Conservation (phyloP, 2,113 vertebrate genomes). For the Mustelus asterias region DNA sequence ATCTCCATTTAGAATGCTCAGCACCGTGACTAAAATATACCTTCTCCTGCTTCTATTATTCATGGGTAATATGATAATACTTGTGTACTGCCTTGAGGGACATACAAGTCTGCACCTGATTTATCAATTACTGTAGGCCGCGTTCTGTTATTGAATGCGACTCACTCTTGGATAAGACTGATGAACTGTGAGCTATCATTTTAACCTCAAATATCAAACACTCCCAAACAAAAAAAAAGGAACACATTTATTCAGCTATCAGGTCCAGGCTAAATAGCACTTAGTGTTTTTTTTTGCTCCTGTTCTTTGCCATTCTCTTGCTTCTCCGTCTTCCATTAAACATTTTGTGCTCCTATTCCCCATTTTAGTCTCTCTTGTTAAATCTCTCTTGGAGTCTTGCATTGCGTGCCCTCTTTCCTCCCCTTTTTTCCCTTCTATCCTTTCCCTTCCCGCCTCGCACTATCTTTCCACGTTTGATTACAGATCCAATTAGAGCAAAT, state of each 20-base stretch:
- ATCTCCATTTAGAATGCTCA: not conserved
- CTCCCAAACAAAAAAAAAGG: not conserved
- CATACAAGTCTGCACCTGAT: not conserved
- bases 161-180: not conserved
- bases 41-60: not conserved
- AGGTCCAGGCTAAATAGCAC: not conserved
- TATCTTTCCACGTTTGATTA: constrained; percentile 7
- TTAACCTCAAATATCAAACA: not conserved
- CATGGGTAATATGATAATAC: not conserved
- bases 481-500: constrained; percentile 26
- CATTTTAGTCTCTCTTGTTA: not conserved
- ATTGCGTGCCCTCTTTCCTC: not conserved
- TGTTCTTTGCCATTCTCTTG: not conserved
- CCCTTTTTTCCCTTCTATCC: not conserved
- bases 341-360: not conserved
- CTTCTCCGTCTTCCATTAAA: not conserved
- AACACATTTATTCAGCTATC: not conserved
- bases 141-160: not conserved
- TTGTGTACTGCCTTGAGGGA: not conserved
- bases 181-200: not conserved
- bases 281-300: not conserved
- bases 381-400: not conserved
- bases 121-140: not conserved
- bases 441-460: not conserved
- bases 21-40: not conserved